Evolutionary conservation across 2,113 vertebrate species (phyloP).

Genomic region (Pituophis catenifer): DNA sequence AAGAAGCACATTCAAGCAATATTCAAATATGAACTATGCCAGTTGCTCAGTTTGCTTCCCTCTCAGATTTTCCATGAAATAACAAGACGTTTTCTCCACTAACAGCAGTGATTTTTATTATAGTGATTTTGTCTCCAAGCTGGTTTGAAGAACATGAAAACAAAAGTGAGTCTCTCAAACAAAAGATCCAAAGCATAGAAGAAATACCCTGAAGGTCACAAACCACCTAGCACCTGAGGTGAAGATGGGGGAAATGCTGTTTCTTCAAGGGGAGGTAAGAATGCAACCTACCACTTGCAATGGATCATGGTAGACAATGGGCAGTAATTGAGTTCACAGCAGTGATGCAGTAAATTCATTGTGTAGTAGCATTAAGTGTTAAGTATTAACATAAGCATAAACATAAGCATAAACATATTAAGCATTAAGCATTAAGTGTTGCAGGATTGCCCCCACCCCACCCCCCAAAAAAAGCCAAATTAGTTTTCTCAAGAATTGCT

Average conservation of each 20-base stretch:
- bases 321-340: neutral
- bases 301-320: neutral
- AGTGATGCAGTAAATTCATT: neutral
- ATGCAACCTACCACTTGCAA: neutral
- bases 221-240: neutral
- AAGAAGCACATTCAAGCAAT: neutral
- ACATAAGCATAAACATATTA: no score
- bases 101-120: neutral
- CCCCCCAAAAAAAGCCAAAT: neutral
- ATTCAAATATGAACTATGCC: neutral
- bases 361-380: neutral
- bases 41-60: neutral
- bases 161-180: neutral
- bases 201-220: neutral
- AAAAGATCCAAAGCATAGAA: neutral
- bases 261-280: neutral
- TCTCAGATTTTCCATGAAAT: neutral
- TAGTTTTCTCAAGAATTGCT: neutral
- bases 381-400: no score
- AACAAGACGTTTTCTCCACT: neutral
- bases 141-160: neutral
- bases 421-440: neutral
- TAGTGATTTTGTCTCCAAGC: neutral
- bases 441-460: neutral
- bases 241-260: neutral